These are phyloP conservation scores for Drosophila orena DNA, from an alignment of 1,140 invertebrate genomes.

Conservation along the genomic window DNA sequence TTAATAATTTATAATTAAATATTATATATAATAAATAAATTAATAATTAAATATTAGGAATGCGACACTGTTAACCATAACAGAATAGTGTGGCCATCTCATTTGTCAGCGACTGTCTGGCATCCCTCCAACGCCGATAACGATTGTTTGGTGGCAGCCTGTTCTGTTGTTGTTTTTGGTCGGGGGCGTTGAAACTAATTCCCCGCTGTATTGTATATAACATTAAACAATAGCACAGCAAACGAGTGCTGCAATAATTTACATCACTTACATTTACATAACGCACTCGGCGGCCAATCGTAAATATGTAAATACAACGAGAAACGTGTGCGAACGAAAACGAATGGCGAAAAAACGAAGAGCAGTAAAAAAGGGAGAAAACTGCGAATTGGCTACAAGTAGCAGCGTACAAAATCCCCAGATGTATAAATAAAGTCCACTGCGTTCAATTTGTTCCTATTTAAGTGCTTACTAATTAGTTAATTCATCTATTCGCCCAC, in stretches of 20 bases:
- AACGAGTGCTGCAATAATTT: constrained; percentile 62
- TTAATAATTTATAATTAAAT: too few species aligned
- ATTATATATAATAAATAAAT: too few species aligned
- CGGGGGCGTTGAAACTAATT: constrained; percentile 37
- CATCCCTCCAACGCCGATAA: not conserved
- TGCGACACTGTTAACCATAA: not conserved
- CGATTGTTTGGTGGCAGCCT: constrained; percentile 9
- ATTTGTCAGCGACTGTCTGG: not conserved
- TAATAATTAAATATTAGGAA: too few species aligned
- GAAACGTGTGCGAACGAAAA: constrained; percentile 18
- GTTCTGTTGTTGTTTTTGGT: constrained; percentile 58
- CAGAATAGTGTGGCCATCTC: not conserved
- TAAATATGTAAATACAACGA: constrained; percentile 23
- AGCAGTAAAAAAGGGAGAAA: constrained; percentile 12
- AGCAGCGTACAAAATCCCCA: constrained; percentile 34
- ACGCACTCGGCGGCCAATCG: not conserved
- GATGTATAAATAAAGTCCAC: constrained; percentile 31
- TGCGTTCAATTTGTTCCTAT: constrained; percentile 67
- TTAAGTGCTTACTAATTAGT: constrained; percentile 49
- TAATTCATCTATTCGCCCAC: constrained; percentile 43
- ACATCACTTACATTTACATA: constrained; percentile 37
- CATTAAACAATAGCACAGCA: constrained; percentile 40
- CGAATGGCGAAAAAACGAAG: constrained; percentile 51
- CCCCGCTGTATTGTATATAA: constrained; percentile 36
- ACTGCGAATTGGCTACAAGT: constrained; percentile 12